These are phyloP conservation scores for Selenia dentaria DNA, from an alignment of 2,888 invertebrate genomes.

Conservation along the genomic window DNA sequence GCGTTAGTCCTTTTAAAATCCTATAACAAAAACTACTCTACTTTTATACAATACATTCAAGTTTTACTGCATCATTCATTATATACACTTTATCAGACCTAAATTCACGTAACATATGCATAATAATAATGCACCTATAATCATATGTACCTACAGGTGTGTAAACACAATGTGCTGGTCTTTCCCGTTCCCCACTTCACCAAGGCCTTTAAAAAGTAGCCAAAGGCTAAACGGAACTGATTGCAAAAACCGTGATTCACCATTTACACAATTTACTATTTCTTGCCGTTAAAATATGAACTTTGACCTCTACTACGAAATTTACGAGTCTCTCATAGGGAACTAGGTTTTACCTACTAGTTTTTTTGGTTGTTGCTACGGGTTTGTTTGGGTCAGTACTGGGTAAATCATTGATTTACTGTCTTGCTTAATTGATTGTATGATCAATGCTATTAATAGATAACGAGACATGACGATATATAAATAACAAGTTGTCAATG, in stretches of 20 bases:
- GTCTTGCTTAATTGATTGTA: too few relatives aligned
- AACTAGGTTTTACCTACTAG: background rate
- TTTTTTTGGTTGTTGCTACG: constrained; percentile 3
- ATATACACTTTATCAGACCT: too few relatives aligned
- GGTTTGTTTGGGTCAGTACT: constrained; percentile 12
- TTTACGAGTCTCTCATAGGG: constrained; percentile 5
- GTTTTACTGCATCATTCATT: too few relatives aligned
- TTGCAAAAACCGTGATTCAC: constrained; percentile 13
- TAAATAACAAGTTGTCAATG: too few relatives aligned
- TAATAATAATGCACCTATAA: too few relatives aligned
- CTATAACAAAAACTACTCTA: too few relatives aligned
- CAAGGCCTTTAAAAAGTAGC: constrained; percentile 10
- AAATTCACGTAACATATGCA: too few relatives aligned
- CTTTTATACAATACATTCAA: too few relatives aligned
- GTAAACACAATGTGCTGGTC: constrained; percentile 1
- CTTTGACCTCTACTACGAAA: constrained; percentile 5
- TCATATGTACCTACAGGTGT: too few relatives aligned
- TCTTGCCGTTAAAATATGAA: background rate
- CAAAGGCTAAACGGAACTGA: constrained; percentile 1
- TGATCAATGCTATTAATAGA: background rate
- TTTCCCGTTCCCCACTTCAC: constrained; percentile 14
- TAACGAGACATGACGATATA: too few relatives aligned
- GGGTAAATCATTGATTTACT: background rate
- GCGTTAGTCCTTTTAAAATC: too few relatives aligned
- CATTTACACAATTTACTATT: constrained; percentile 12